These are phyloP conservation scores for Sarcophaga peregrina DNA, from an alignment of 1,140 invertebrate species.

Conservation along the genomic window DNA sequence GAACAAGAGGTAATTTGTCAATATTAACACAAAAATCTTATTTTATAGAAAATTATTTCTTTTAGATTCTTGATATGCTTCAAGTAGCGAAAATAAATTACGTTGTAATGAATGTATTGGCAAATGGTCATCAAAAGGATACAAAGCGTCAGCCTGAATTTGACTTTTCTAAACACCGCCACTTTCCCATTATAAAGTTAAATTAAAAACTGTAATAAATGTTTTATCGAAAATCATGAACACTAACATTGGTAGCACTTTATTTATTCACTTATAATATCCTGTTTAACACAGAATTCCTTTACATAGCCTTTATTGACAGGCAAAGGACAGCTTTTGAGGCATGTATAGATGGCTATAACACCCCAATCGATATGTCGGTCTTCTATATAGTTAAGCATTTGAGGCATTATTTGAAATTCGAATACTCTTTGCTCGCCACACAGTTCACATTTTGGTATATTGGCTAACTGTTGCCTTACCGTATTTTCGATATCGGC, in stretches of 20 bases:
- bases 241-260: conserved; percentile 27
- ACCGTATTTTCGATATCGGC: conserved; percentile 68
- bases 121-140: conserved; percentile 90
- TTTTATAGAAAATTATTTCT: not conserved
- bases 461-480: conserved; percentile 60
- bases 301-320: conserved; percentile 70
- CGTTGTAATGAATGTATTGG: conserved; percentile 90
- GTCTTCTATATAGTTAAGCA: conserved; percentile 80
- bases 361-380: conserved; percentile 91
- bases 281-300: conserved; percentile 92
- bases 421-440: conserved; percentile 84
- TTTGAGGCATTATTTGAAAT: conserved; percentile 95
- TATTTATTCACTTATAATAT: conserved; percentile 68
- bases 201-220: conserved; percentile 46
- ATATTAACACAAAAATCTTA: not conserved
- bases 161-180: conserved; percentile 87
- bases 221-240: not conserved
- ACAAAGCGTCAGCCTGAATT: conserved; percentile 86
- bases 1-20: conserved; percentile 78
- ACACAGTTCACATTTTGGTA: conserved; percentile 84
- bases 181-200: conserved; percentile 91
- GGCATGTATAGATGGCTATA: conserved; percentile 87
- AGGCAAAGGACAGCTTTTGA: conserved; percentile 75
- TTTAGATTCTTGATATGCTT: conserved; percentile 83
- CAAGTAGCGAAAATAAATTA: conserved; percentile 95